Conservation (phyloP, 2,797 vertebrate genomes). For the Malacoctenus gilli region DNA sequence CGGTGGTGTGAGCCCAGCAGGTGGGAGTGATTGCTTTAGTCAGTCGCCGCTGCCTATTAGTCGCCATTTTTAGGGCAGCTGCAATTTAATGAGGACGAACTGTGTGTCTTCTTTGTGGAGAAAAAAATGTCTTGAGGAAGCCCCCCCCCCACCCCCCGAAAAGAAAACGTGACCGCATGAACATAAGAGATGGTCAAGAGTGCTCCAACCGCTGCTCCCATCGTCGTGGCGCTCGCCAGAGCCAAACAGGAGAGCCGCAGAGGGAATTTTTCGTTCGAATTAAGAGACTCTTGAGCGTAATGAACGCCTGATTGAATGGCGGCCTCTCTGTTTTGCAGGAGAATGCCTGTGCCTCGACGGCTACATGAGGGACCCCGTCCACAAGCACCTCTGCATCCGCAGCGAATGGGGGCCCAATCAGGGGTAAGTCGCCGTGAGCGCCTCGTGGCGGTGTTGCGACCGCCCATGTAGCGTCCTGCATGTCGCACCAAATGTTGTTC, state of each 20-base stretch:
- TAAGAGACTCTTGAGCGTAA: conserved; percentile 34
- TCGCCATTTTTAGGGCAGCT: conserved; percentile 26
- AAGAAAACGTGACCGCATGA: conserved; percentile 7
- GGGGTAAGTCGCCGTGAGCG: conserved; percentile 85
- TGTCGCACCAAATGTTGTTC: too few relatives aligned
- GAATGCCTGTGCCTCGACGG: conserved; percentile 96
- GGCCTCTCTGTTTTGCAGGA: conserved; percentile 77
- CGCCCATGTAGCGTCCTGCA: conserved; percentile 39
- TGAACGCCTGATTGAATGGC: conserved; percentile 42
- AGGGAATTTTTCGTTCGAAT: conserved; percentile 26
- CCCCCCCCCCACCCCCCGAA: too few relatives aligned
- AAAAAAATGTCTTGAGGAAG: too few relatives aligned
- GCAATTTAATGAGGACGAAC: conserved; percentile 12
- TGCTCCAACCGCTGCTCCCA: conserved; percentile 10
- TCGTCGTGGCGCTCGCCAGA: conserved; percentile 10
- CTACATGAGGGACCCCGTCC: conserved; percentile 97
- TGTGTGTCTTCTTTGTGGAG: conserved; percentile 2
- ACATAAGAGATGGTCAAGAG: conserved; percentile 37
- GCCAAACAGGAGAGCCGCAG: conserved; percentile 30
- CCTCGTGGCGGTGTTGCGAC: conserved; percentile 18
- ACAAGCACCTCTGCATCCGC: conserved; percentile 98
- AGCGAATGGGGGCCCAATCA: conserved; percentile 99
- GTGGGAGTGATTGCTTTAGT: not conserved
- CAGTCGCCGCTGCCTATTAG: conserved; percentile 8
- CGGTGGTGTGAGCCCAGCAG: conserved; percentile 4